Evolutionary conservation across 53 echinoderm and acorn worm species (phyloP).

Genomic region (Astropecten irregularis): DNA sequence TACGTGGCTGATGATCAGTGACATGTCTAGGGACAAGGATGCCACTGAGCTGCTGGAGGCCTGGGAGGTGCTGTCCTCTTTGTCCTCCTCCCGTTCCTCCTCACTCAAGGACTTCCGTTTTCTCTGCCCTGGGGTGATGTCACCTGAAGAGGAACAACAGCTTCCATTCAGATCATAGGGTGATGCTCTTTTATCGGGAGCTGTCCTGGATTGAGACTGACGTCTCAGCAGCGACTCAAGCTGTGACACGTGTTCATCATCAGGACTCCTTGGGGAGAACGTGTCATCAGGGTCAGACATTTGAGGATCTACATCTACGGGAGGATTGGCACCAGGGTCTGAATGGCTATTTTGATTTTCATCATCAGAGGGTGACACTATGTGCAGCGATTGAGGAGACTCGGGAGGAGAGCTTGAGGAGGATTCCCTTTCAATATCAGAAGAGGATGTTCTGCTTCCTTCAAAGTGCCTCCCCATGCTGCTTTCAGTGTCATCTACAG

Average conservation of each 20-base stretch:
- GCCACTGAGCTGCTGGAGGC: conserved; percentile 9
- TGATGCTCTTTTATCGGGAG: neutral
- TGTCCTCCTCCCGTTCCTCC: conserved; percentile 41
- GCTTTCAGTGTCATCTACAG: no score
- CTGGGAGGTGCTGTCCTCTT: neutral
- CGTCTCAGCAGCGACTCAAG: neutral
- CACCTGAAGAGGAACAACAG: neutral
- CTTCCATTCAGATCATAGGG: neutral
- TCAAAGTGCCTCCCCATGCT: no score
- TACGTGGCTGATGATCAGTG: conserved; percentile 30
- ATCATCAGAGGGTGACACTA: neutral
- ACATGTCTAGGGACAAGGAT: conserved; percentile 44
- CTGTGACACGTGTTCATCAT: neutral
- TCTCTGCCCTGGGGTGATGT: conserved; percentile 40
- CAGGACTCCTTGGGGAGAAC: neutral
- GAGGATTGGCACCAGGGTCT: neutral
- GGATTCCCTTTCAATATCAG: no score
- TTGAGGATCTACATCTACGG: neutral
- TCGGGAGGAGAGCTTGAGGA: no score
- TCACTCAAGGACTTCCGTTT: neutral
- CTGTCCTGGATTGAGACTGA: neutral
- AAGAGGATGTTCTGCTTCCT: no score
- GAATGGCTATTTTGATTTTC: neutral
- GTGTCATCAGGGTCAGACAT: neutral
- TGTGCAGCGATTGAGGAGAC: neutral